These are phyloP conservation scores for Flabesymbios commensalis DNA, from an alignment of 2,888 invertebrate species.

Conservation along the genomic window DNA sequence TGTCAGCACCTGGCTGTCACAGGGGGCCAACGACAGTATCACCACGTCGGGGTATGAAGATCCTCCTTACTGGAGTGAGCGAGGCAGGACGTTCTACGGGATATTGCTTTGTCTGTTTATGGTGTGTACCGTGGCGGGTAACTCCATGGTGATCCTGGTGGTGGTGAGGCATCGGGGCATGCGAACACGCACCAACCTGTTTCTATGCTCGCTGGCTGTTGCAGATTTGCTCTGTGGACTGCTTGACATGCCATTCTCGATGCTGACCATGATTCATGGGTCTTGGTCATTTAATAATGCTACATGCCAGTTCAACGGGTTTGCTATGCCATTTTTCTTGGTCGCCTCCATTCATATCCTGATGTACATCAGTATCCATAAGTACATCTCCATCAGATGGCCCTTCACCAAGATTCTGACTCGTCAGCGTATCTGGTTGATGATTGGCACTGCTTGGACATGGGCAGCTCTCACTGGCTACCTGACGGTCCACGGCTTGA, in stretches of 20 bases:
- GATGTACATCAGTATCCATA: conserved; percentile 63
- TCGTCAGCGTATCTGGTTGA: conserved; percentile 52
- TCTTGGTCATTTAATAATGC: conserved; percentile 57
- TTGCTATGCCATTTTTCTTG: conserved; percentile 60
- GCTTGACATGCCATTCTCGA: conserved; percentile 60
- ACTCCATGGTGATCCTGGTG: conserved; percentile 62
- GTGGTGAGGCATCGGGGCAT: conserved; percentile 61
- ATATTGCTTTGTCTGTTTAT: conserved; percentile 51
- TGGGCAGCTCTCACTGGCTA: conserved; percentile 60
- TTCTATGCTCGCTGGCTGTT: conserved; percentile 62
- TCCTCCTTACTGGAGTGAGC: conserved; percentile 25
- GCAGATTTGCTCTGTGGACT: conserved; percentile 62
- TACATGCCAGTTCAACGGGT: conserved; percentile 61
- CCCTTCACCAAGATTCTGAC: conserved; percentile 61
- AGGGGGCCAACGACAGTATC: too few species aligned
- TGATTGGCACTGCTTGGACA: conserved; percentile 61
- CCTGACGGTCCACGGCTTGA: conserved; percentile 57
- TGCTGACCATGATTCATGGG: conserved; percentile 59
- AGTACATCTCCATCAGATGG: conserved; percentile 59
- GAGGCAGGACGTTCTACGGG: conserved; percentile 46
- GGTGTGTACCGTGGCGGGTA: conserved; percentile 58
- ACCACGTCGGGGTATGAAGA: too few species aligned
- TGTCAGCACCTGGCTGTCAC: too few species aligned
- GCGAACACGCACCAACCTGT: conserved; percentile 63
- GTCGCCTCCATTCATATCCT: conserved; percentile 63